Conservation (phyloP, 2,888 invertebrate species). For the Drosophila infuscata region DNA sequence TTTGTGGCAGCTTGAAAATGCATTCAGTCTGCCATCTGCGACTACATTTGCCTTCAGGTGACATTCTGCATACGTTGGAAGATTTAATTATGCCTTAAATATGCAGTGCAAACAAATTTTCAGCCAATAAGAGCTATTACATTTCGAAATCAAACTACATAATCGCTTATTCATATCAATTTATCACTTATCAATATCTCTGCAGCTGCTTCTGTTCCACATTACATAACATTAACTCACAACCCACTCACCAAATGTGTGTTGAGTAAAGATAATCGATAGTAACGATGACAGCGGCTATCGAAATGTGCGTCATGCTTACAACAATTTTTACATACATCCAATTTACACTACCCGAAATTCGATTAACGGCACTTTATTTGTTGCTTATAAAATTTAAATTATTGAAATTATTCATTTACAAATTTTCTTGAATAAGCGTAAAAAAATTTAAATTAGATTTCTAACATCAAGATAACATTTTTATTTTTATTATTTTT, state of each 20-base stretch:
- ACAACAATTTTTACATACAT: not conserved
- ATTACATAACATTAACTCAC: not conserved
- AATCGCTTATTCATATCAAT: slow-evolving; percentile 32
- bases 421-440: too few species aligned
- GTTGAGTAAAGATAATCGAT: not conserved
- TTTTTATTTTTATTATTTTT: too few species aligned
- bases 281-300: not conserved
- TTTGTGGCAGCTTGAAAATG: slow-evolving; percentile 11
- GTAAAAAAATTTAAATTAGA: too few species aligned
- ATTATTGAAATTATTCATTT: too few species aligned
- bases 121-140: slow-evolving; percentile 12
- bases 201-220: not conserved
- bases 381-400: too few species aligned
- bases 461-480: too few species aligned
- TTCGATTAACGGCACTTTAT: too few species aligned
- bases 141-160: slow-evolving; percentile 22
- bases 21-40: slow-evolving; percentile 14
- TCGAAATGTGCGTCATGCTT: not conserved
- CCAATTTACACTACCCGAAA: too few species aligned
- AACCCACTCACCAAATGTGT: not conserved
- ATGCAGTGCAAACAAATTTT: slow-evolving; percentile 37
- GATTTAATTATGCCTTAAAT: slow-evolving; percentile 58
- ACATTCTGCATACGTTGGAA: slow-evolving; percentile 17
- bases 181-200: slow-evolving; percentile 1
- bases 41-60: not conserved